Evolutionary conservation across 2,888 invertebrate genomes (phyloP).

Genomic region (Dorcus hopei): DNA sequence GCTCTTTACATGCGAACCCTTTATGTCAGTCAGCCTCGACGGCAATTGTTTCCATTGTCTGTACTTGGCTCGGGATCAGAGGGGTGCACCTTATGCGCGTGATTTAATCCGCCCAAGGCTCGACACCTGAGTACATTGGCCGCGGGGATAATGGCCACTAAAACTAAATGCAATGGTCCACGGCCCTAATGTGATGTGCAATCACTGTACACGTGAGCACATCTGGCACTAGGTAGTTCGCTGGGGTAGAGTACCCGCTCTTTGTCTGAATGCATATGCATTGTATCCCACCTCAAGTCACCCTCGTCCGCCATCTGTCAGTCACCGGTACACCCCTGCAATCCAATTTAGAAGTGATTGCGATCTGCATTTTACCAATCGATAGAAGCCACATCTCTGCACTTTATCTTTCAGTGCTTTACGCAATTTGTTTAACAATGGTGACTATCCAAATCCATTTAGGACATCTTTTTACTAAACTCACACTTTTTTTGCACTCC

Average conservation of each 20-base stretch:
- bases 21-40: constrained; percentile 32
- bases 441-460: too few relatives aligned
- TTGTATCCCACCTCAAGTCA: constrained; percentile 50
- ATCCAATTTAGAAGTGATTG: constrained; percentile 51
- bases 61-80: constrained; percentile 6
- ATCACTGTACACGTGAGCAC: constrained; percentile 42
- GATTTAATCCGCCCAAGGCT: constrained; percentile 50
- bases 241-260: constrained; percentile 30
- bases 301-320: constrained; percentile 50
- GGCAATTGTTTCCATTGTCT: constrained; percentile 43
- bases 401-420: background rate
- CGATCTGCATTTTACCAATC: constrained; percentile 45
- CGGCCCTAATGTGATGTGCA: constrained; percentile 34
- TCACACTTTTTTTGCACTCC: too few relatives aligned
- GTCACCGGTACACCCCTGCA: constrained; percentile 44
- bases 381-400: constrained; percentile 29
- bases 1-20: constrained; percentile 38
- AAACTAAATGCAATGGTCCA: constrained; percentile 48
- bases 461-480: too few relatives aligned
- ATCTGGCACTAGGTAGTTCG: constrained; percentile 44
- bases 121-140: constrained; percentile 52
- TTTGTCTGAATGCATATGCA: constrained; percentile 50
- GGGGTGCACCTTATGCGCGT: constrained; percentile 42
- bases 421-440: too few relatives aligned
- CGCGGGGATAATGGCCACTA: constrained; percentile 47